Conservation (phyloP, 1,140 invertebrate genomes). For the Drosophila kurseongensis region DNA sequence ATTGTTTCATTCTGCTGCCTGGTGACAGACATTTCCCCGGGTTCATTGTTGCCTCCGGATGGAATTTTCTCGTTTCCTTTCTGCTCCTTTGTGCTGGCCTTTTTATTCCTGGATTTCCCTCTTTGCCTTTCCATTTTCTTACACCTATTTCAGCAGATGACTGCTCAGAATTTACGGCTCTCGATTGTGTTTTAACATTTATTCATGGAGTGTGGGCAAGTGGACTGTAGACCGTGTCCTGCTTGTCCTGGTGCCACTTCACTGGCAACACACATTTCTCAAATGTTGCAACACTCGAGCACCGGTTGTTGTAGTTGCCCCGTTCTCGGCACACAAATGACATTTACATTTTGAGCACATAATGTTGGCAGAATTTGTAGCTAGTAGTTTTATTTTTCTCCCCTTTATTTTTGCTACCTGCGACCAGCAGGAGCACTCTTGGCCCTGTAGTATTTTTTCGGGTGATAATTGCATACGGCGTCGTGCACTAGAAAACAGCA, state of each 20-base stretch:
- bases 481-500: constrained; percentile 49
- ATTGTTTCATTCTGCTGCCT: constrained; percentile 29
- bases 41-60: constrained; percentile 35
- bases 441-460: constrained; percentile 49
- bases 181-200: constrained; percentile 77
- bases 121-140: constrained; percentile 3
- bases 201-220: constrained; percentile 58
- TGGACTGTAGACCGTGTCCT: constrained; percentile 15
- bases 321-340: constrained; percentile 64
- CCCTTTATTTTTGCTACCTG: constrained; percentile 35
- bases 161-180: constrained; percentile 72
- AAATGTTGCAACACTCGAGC: constrained; percentile 74
- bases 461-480: constrained; percentile 76
- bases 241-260: constrained; percentile 51
- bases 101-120: constrained; percentile 4
- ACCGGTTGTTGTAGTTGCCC: constrained; percentile 36
- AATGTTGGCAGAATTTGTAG: constrained; percentile 50
- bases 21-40: constrained; percentile 20
- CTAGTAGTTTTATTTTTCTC: constrained; percentile 22
- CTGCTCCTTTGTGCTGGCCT: constrained; percentile 7
- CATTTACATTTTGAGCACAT: constrained; percentile 78
- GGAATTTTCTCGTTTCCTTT: constrained; percentile 17
- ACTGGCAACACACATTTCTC: constrained; percentile 64
- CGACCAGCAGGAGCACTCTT: constrained; percentile 40
- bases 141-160: constrained; percentile 70